Conservation (phyloP, 1,140 invertebrate species). For the Drosophila tani region DNA sequence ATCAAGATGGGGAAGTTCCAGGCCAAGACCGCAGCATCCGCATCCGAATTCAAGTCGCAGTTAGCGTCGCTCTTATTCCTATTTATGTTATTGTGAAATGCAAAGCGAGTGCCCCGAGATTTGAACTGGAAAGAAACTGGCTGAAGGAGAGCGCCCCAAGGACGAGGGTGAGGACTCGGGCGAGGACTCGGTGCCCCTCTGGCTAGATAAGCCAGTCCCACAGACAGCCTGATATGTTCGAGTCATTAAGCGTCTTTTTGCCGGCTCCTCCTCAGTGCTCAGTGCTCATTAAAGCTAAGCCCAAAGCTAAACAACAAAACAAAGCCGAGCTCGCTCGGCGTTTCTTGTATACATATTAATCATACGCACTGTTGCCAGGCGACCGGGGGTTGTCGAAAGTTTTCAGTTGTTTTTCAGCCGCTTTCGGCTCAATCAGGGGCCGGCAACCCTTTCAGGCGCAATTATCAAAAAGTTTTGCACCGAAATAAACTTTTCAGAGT, state of each 20-base stretch:
- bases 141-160: conserved; percentile 19
- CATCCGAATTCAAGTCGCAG: conserved; percentile 32
- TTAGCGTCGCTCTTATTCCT: conserved; percentile 65
- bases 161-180: conserved; percentile 4
- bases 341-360: conserved; percentile 60
- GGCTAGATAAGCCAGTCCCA: conserved; percentile 59
- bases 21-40: background rate
- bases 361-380: conserved; percentile 61
- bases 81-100: conserved; percentile 78
- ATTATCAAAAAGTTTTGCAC: conserved; percentile 75
- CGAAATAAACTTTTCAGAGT: conserved; percentile 58
- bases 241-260: conserved; percentile 72
- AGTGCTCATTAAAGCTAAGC: conserved; percentile 72
- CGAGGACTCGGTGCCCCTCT: conserved; percentile 11
- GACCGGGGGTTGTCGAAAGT: conserved; percentile 36
- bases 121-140: conserved; percentile 32
- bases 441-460: conserved; percentile 73
- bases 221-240: conserved; percentile 56
- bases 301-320: conserved; percentile 59
- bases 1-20: background rate
- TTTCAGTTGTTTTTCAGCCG: conserved; percentile 40
- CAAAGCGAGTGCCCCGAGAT: conserved; percentile 58
- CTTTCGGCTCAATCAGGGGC: conserved; percentile 44
- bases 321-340: conserved; percentile 8
- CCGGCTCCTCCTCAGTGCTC: conserved; percentile 28